Evolutionary conservation across 2,113 vertebrate species (phyloP), one percentile per base, ranked within the genome.

Genomic region (Salvelinus alpinus): DNA sequence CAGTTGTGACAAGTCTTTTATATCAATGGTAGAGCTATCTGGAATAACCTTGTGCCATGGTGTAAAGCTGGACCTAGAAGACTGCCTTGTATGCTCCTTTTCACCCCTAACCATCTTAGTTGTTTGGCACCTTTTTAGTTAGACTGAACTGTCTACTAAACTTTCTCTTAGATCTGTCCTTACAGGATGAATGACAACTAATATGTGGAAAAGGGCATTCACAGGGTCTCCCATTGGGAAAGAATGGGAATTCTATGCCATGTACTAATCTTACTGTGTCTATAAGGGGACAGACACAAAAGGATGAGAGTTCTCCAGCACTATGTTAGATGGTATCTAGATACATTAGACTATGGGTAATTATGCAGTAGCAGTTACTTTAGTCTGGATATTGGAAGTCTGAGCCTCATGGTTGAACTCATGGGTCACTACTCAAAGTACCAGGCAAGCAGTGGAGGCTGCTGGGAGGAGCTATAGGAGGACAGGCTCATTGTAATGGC

Each of bases 221-320:
- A 87, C 84, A 83, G 84, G 78, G 85, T 84, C 66, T 79, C 18
- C 38, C 38, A 81, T 78, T 16, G 24, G 71, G 80, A 31, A 44
- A 80, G 72, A 79, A 82, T 77, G 3, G 59, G 7, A 62, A 22
- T 25, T 3, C 75, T 64, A 72, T 74, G 65, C 60, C 6, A 16
- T 79, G 47, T 78, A 79, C 73, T 24, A 6, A 13, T 44, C 20
- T 31, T 76, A 82, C 80, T 78, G 72, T 79, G 34, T 79, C 48
- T 68, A 70, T 77, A 85, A 62, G 60, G 67, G 78, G 27, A 78
- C 8, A 79, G 76, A 72, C 12, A 7, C 4, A 44, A 77, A 76
- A 12, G 29, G 65, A 8, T 27, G 67, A 31, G 54, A 57, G 4
- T 6, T 59, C 57, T 59, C 14, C 4, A 60, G 5, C 20, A 20